Evolutionary conservation across 2,797 vertebrate species (phyloP).

Genomic region (Lepilemur septentrionalis): DNA sequence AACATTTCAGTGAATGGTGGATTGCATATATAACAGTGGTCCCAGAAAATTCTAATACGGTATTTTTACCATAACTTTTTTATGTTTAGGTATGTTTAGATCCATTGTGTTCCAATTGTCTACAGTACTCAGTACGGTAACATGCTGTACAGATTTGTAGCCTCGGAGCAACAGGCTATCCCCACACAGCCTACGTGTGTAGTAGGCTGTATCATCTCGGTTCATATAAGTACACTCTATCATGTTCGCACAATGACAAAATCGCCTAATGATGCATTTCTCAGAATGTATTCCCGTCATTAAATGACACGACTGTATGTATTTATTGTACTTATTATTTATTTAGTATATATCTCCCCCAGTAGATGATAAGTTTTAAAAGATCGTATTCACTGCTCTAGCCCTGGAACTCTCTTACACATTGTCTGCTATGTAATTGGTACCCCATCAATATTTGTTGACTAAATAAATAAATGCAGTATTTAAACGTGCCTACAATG

Average conservation of each 20-base stretch:
- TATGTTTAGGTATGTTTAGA: neutral
- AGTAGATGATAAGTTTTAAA: neutral
- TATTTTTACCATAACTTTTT: neutral
- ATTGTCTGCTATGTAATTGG: neutral
- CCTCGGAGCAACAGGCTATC: neutral
- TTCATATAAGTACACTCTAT: neutral
- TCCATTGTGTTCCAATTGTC: neutral
- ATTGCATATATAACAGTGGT: neutral
- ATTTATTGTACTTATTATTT: neutral
- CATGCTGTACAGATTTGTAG: neutral
- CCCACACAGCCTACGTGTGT: neutral
- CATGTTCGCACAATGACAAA: neutral
- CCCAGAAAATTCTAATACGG: neutral
- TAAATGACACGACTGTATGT: neutral
- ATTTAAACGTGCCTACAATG: neutral
- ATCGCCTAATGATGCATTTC: neutral
- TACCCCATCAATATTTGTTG: neutral
- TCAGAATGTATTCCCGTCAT: neutral
- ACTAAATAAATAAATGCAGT: conserved; percentile 20
- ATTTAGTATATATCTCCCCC: neutral
- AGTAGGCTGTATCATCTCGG: neutral
- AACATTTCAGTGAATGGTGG: neutral
- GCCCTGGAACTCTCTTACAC: neutral
- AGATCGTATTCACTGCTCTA: neutral
- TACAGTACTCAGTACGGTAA: neutral